Evolutionary conservation across 2,888 invertebrate genomes (phyloP).

Genomic region (Norana najaformis): DNA sequence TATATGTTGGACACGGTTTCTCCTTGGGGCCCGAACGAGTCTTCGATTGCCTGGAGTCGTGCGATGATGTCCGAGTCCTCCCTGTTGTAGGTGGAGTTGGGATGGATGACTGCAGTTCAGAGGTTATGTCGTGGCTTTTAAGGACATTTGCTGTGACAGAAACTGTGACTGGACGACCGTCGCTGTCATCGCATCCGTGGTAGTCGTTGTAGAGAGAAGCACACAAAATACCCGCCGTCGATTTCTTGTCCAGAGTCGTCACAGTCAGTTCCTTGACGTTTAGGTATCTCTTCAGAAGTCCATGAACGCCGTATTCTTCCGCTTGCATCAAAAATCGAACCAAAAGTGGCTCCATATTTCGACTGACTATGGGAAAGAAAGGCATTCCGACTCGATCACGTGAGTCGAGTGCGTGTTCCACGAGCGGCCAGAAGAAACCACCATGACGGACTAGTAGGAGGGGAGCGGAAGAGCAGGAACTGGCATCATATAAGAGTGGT

Average conservation of each 20-base stretch:
- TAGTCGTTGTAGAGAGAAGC: background rate
- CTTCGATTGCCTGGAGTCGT: background rate
- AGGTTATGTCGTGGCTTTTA: background rate
- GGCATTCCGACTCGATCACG: background rate
- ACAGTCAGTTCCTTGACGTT: background rate
- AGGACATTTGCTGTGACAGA: background rate
- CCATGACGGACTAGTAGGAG: background rate
- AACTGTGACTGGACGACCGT: background rate
- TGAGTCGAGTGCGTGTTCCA: background rate
- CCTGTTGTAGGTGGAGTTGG: background rate
- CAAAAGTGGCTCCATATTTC: background rate
- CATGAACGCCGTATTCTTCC: background rate
- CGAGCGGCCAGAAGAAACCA: background rate
- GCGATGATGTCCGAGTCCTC: background rate
- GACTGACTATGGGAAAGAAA: background rate
- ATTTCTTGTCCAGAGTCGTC: background rate
- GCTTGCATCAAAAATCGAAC: background rate
- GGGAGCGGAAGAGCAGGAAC: background rate
- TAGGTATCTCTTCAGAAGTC: background rate
- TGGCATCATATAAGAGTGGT: background rate
- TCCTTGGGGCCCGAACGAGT: background rate
- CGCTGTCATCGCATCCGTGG: background rate
- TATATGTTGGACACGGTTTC: background rate
- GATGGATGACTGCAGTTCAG: background rate
- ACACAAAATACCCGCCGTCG: background rate